A percentile compares a stretch with the other conserved stretches of the same genome.
These are phyloP conservation scores for Geococcyx californianus DNA, from an alignment of 2,113 vertebrate species.

Conservation along the genomic window DNA sequence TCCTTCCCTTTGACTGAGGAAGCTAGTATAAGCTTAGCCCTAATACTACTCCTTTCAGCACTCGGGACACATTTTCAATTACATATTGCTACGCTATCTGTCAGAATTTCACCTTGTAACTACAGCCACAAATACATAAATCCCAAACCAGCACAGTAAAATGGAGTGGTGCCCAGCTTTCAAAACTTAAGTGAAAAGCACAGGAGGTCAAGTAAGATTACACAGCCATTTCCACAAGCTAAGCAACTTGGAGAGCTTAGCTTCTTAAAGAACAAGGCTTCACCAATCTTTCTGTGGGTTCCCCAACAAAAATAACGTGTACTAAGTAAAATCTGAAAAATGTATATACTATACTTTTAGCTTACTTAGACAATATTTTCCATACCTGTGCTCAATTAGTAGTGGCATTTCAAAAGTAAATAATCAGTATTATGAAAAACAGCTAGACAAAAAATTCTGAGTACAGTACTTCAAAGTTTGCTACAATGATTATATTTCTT, in stretches of 20 bases:
- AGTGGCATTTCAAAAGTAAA: background rate
- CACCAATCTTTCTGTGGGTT: background rate
- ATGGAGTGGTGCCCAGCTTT: background rate
- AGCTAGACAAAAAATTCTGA: background rate
- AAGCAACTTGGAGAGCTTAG: constrained; percentile 39
- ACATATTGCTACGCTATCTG: background rate
- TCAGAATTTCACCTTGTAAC: constrained; percentile 16
- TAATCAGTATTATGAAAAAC: background rate
- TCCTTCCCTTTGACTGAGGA: background rate
- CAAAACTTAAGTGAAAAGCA: background rate
- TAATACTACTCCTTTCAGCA: background rate
- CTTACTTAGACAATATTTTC: background rate
- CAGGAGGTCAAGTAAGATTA: constrained; percentile 18
- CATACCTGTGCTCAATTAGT: background rate
- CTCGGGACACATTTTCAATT: background rate
- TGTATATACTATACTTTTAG: background rate
- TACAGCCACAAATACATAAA: background rate
- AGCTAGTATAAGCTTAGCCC: background rate
- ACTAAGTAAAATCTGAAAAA: background rate
- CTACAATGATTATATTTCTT: background rate
- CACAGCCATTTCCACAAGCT: constrained; percentile 24
- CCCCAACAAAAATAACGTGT: background rate
- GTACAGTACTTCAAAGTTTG: background rate
- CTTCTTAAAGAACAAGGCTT: constrained; percentile 1
- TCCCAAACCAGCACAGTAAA: background rate